phyloP scores from a whole-genome alignment of 2,888 invertebrate species.

The Epinotia nisella region DNA sequence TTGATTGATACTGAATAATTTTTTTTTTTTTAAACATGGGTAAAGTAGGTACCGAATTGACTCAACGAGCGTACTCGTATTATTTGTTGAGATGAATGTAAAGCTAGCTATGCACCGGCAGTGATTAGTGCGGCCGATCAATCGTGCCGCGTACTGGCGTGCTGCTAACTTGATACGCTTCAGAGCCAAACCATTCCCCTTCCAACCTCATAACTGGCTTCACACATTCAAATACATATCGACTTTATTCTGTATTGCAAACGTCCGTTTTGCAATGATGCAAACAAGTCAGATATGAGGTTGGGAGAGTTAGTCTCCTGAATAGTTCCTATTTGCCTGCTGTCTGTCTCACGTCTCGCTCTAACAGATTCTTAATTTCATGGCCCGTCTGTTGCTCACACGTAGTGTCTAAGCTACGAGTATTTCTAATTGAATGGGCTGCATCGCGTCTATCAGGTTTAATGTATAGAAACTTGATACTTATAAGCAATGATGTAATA shows the following conservation, averaged over 20 bases:
- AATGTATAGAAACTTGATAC: background rate
- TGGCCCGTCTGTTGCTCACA: conserved; percentile 67
- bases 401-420: conserved; percentile 46
- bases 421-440: conserved; percentile 33
- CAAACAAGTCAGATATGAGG: background rate
- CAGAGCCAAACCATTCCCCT: conserved; percentile 54
- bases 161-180: conserved; percentile 61
- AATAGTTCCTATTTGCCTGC: conserved; percentile 72
- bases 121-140: conserved; percentile 57
- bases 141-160: conserved; percentile 51
- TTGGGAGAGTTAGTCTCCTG: background rate
- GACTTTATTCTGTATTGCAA: background rate
- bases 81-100: conserved; percentile 1
- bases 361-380: conserved; percentile 78
- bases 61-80: background rate
- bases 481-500: too few species aligned
- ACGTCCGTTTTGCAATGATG: background rate
- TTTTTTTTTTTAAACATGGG: too few species aligned
- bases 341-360: conserved; percentile 62
- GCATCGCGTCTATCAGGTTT: background rate
- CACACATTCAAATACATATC: background rate
- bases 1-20: too few species aligned
- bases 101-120: conserved; percentile 34
- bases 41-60: background rate
- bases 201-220: background rate